Percentiles rank a stretch among this genome's conserved stretches.
Evolutionary conservation across 2,113 vertebrate species (phyloP).

Genomic region (Hydrolagus affinis): DNA sequence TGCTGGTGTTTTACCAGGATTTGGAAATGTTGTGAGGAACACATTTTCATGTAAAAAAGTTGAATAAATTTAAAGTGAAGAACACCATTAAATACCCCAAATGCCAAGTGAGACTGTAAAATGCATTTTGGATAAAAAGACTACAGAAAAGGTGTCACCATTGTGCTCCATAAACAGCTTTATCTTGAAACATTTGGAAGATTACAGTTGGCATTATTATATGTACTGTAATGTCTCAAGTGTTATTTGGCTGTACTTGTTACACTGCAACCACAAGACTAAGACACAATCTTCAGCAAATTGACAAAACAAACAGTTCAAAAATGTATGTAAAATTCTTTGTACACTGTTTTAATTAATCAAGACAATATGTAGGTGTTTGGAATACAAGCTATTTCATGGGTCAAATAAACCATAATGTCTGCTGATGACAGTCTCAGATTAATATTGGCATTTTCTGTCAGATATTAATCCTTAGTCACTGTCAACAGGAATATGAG

Average conservation of each 20-base stretch:
- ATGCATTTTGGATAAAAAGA: no score
- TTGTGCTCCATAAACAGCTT: neutral
- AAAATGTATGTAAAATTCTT: neutral
- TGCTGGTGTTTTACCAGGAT: no score
- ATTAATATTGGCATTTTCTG: conserved; percentile 27
- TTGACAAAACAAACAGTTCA: neutral
- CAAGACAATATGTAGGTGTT: conserved; percentile 2
- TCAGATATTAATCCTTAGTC: conserved; percentile 29
- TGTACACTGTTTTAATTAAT: conserved; percentile 22
- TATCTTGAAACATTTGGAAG: neutral
- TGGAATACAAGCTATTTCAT: conserved; percentile 22
- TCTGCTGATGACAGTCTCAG: neutral
- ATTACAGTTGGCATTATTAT: neutral
- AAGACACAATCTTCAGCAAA: neutral
- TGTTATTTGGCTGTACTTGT: neutral
- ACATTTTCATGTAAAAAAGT: no score
- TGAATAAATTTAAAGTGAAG: no score
- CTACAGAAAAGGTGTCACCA: neutral
- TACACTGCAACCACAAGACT: neutral
- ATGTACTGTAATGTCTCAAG: neutral
- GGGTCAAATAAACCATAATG: conserved; percentile 26
- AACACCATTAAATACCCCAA: no score
- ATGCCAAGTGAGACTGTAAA: no score
- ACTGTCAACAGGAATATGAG: conserved; percentile 20
- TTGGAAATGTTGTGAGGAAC: no score